Conservation (phyloP, 2,888 invertebrate genomes). For the Piscicola geometra region DNA sequence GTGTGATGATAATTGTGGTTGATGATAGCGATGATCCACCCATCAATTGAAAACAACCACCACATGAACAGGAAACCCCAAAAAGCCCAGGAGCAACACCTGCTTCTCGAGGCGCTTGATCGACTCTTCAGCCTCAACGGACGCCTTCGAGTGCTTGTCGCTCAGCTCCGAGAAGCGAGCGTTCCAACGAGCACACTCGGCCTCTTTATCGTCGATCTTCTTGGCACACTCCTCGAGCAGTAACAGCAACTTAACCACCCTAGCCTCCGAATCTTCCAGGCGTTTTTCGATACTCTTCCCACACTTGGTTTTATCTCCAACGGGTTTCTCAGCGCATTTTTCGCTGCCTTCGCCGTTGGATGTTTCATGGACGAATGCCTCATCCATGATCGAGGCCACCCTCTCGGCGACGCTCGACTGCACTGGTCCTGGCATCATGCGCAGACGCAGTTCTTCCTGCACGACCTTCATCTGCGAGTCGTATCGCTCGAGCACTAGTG, state of each 20-base stretch:
- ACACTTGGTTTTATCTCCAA: background rate
- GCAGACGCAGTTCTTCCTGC: constrained; percentile 12
- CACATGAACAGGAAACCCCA: too few relatives aligned
- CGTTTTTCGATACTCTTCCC: background rate
- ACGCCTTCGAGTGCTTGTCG: background rate
- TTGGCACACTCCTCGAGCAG: constrained; percentile 20
- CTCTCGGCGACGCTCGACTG: background rate
- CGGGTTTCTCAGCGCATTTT: background rate
- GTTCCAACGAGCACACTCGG: constrained; percentile 18
- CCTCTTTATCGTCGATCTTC: constrained; percentile 14
- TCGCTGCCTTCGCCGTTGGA: background rate
- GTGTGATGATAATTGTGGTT: too few relatives aligned
- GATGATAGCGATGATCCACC: too few relatives aligned
- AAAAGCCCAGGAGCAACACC: too few relatives aligned
- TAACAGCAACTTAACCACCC: background rate
- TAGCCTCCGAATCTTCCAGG: constrained; percentile 12
- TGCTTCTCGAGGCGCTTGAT: constrained; percentile 29
- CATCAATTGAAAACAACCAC: too few relatives aligned
- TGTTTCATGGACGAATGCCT: background rate
- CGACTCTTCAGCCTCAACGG: background rate
- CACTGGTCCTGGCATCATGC: constrained; percentile 27
- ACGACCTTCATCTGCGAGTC: constrained; percentile 31
- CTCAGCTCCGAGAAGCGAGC: constrained; percentile 3
- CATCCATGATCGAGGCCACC: background rate
- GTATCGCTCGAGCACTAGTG: constrained; percentile 20